These are phyloP conservation scores for Lingula anatina DNA, from an alignment of 2,888 invertebrate genomes.

Conservation along the genomic window DNA sequence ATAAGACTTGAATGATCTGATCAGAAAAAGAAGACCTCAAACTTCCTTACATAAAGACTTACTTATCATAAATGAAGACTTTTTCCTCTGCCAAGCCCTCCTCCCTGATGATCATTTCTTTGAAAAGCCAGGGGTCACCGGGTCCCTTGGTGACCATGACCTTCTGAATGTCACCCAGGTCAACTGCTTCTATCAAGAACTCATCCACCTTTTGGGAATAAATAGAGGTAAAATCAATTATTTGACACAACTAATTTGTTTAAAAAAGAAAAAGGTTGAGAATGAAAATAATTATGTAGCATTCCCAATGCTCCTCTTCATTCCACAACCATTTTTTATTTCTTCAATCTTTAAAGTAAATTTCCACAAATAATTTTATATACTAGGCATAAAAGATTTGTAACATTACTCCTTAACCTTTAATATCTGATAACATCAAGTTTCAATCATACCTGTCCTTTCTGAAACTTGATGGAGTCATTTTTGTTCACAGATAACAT, in stretches of 20 bases:
- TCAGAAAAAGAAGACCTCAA: too few relatives aligned
- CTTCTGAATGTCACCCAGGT: conserved; percentile 31
- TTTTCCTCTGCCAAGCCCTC: conserved; percentile 22
- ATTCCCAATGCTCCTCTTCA: too few relatives aligned
- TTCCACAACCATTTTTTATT: too few relatives aligned
- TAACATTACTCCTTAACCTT: too few relatives aligned
- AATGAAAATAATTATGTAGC: neutral
- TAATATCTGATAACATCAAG: too few relatives aligned
- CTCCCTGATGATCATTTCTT: conserved; percentile 27
- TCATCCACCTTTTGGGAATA: conserved; percentile 23
- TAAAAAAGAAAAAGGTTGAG: neutral
- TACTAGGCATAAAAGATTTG: too few relatives aligned
- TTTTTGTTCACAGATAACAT: conserved; percentile 17
- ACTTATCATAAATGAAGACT: conserved; percentile 26
- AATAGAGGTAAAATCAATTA: neutral
- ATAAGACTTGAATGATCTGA: too few relatives aligned
- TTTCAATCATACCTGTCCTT: conserved; percentile 31
- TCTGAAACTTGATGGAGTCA: conserved; percentile 19
- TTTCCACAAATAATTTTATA: too few relatives aligned
- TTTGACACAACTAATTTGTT: neutral
- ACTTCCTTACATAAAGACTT: too few relatives aligned
- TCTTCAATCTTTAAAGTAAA: too few relatives aligned
- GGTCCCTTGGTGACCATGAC: conserved; percentile 30
- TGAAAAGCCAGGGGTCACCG: conserved; percentile 34
- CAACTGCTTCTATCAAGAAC: conserved; percentile 30